A percentile compares a stretch with the other conserved stretches of the same genome.
These are phyloP conservation scores for Endotricha flammealis DNA, from an alignment of 2,888 invertebrate species.

Conservation along the genomic window DNA sequence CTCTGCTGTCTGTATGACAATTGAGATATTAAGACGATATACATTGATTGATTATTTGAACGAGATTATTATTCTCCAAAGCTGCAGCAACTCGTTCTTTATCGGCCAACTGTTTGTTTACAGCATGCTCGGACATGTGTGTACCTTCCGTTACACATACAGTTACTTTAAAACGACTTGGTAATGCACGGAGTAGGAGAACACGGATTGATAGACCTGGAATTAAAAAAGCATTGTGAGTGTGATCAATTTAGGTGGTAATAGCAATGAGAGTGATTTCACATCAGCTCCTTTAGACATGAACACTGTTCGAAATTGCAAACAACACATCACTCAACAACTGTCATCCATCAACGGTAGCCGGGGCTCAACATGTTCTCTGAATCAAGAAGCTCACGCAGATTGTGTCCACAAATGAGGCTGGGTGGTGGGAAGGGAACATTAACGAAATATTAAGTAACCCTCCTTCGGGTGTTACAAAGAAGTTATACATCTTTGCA, in stretches of 20 bases:
- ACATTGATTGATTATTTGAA: constrained; percentile 97
- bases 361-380: too few species aligned
- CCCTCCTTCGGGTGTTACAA: too few species aligned
- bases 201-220: constrained; percentile 92
- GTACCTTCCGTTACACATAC: constrained; percentile 95
- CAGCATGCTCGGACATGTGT: constrained; percentile 93
- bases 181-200: constrained; percentile 90
- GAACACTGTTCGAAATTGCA: too few species aligned
- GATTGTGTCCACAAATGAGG: too few species aligned
- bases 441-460: too few species aligned
- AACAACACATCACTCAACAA: too few species aligned
- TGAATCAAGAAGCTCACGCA: too few species aligned
- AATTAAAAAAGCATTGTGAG: constrained; percentile 16
- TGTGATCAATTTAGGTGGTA: background rate
- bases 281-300: too few species aligned
- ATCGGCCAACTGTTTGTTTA: constrained; percentile 98
- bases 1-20: constrained; percentile 13
- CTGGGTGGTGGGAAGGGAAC: too few species aligned
- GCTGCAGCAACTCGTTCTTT: constrained; percentile 99
- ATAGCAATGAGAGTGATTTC: background rate
- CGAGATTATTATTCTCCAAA: constrained; percentile 93
- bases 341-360: too few species aligned
- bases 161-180: constrained; percentile 89
- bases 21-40: too few species aligned
- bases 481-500: too few species aligned